These are phyloP conservation scores for Ctenopoma multispine DNA, from an alignment of 2,797 vertebrate species.

Conservation along the genomic window DNA sequence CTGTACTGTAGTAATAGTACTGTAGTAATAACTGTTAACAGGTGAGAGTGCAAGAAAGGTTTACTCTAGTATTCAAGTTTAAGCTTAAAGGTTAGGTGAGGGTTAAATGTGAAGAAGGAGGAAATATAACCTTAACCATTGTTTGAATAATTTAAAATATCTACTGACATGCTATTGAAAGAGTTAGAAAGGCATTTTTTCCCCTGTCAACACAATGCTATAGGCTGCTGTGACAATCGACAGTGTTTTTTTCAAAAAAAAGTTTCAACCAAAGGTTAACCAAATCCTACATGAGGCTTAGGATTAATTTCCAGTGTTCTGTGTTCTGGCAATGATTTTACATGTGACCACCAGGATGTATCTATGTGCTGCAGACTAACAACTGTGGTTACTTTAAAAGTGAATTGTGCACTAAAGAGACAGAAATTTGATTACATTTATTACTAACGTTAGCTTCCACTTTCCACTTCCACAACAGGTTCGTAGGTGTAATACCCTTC, in stretches of 20 bases:
- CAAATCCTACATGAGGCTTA: neutral
- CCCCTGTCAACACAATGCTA: neutral
- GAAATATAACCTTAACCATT: neutral
- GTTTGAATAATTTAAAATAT: neutral
- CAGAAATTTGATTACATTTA: too few relatives aligned
- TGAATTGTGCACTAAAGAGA: too few relatives aligned
- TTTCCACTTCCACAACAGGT: too few relatives aligned
- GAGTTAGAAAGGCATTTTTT: neutral
- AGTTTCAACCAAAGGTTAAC: neutral
- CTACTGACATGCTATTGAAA: neutral
- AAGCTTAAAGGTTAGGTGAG: neutral
- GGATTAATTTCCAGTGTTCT: too few relatives aligned
- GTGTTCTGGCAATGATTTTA: too few relatives aligned
- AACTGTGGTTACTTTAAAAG: too few relatives aligned
- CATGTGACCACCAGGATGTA: too few relatives aligned
- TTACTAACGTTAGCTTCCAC: too few relatives aligned
- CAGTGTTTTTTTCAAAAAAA: neutral
- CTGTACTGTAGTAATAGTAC: too few relatives aligned
- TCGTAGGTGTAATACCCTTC: too few relatives aligned
- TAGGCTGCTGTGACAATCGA: neutral
- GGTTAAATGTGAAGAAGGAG: neutral
- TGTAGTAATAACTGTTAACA: neutral
- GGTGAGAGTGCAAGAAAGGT: neutral
- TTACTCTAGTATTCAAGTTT: conserved; percentile 11
- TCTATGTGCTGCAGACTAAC: too few relatives aligned